Percentiles rank a stretch among this genome's conserved stretches.
phyloP scores from a whole-genome alignment of 1,140 invertebrate genomes.

The Grapholita molesta region DNA sequence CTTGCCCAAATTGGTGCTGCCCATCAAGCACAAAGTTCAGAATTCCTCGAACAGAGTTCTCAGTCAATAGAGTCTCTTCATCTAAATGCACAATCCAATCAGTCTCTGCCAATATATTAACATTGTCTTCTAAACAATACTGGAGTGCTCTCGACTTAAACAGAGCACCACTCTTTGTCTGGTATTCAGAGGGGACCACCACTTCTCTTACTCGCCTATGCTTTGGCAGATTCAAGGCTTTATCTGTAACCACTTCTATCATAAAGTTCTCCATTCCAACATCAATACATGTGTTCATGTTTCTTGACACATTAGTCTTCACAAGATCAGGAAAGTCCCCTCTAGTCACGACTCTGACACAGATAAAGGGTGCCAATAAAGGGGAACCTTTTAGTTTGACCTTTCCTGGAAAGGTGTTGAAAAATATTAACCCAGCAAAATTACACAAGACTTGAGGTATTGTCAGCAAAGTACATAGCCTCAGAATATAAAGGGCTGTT shows the following conservation, averaged over 20 bases:
- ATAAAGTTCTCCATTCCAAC: slow-evolving; percentile 97
- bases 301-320: slow-evolving; percentile 91
- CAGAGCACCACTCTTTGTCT: slow-evolving; percentile 92
- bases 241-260: slow-evolving; percentile 98
- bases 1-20: slow-evolving; percentile 98
- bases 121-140: slow-evolving; percentile 95
- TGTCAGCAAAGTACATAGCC: slow-evolving; percentile 91
- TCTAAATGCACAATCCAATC: slow-evolving; percentile 99
- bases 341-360: slow-evolving; percentile 96
- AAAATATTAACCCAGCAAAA: slow-evolving; percentile 92
- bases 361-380: slow-evolving; percentile 95
- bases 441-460: slow-evolving; percentile 95
- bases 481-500: slow-evolving; percentile 86
- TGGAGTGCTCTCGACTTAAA: slow-evolving; percentile 98
- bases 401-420: slow-evolving; percentile 97
- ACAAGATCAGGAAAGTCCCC: slow-evolving; percentile 97
- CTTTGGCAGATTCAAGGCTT: slow-evolving; percentile 85
- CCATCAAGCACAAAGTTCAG: slow-evolving; percentile 97
- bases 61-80: slow-evolving; percentile 97
- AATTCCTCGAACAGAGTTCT: slow-evolving; percentile 94
- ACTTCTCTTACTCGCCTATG: slow-evolving; percentile 89
- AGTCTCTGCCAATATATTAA: slow-evolving; percentile 91
- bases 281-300: slow-evolving; percentile 93
- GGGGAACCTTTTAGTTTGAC: slow-evolving; percentile 94
- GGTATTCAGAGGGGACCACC: slow-evolving; percentile 91